Evolutionary conservation across 2,888 invertebrate genomes (phyloP), one percentile per base, ranked within the genome.

Genomic region (Pristionchus japonicus): DNA sequence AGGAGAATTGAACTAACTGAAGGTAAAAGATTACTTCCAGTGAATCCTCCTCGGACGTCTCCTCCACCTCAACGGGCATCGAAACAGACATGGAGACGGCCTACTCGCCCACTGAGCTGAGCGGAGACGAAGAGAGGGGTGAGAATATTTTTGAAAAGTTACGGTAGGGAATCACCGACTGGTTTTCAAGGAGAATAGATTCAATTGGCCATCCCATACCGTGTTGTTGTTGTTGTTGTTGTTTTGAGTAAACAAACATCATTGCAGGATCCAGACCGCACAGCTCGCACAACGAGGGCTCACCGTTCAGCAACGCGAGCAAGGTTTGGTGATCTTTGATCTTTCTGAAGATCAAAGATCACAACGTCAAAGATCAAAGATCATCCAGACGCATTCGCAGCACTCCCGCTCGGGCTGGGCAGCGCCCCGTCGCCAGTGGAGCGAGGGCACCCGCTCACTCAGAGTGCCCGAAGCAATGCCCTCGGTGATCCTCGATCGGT

Each of bases 61-160:
- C 70, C 31, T 64, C 64, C 31, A 64, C 64, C 11, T 64, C 70
- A 13, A 77, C 77, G 31, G 40, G 43, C 20, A 49, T 34, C 52
- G 82, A 83, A 27, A 27, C 80, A 6, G 49, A 83, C 31, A 31
- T 83, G 82, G 82, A 83, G 43, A 83, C 82, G 23, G 82, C 82
- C 0, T 83, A 52, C 34, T 83, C 82, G 3, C 82, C 49, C 52
- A 83, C 82, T 20, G 43, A 40, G 23, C 23, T 67, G 13, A 67
- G 67, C 31, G 31, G 34, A 31, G 31, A 13, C 15, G 67, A 67
- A 34, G 34, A 67, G 6, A 34, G 31, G 31, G 34, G 34, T 67
- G 67, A 57, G 70, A 17, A 67, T 34, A 67, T 67, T 17, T n/a
- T 61, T 34, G 34, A n/a, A 67, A 34, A 34, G 31, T 27, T 70